Conservation (phyloP, 2,888 invertebrate species). For the Agrilus biguttatus region DNA sequence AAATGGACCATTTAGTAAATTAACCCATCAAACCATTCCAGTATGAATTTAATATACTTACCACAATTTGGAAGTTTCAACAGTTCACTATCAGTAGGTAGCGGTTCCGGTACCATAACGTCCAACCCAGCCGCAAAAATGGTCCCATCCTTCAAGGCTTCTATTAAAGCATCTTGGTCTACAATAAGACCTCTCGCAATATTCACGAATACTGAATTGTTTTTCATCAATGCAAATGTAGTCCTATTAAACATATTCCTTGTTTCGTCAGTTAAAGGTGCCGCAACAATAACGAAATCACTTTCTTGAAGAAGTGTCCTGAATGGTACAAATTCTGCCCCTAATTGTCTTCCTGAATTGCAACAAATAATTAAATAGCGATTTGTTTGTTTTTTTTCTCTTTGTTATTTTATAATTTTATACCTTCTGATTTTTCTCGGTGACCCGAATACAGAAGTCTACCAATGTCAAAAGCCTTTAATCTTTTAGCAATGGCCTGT, state of each 20-base stretch:
- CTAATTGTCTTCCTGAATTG: constrained; percentile 23
- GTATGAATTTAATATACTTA: constrained; percentile 29
- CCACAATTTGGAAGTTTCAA: constrained; percentile 67
- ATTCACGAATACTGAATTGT: constrained; percentile 59
- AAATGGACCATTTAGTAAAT: no score
- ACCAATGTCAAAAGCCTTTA: constrained; percentile 57
- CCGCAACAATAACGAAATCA: constrained; percentile 59
- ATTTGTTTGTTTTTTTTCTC: neutral
- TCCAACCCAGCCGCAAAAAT: constrained; percentile 86
- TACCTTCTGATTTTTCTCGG: constrained; percentile 46
- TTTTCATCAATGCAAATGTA: constrained; percentile 63
- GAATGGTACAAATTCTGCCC: constrained; percentile 34
- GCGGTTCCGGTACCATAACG: constrained; percentile 81
- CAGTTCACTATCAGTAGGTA: constrained; percentile 68
- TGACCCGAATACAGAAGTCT: constrained; percentile 63
- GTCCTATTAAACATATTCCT: constrained; percentile 51
- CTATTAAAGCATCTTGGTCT: constrained; percentile 67
- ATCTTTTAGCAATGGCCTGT: constrained; percentile 53
- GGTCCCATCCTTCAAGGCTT: constrained; percentile 55
- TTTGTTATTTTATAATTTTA: no score
- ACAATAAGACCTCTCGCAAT: constrained; percentile 62
- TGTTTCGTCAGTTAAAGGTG: constrained; percentile 56
- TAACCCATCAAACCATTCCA: no score
- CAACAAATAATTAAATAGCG: neutral
- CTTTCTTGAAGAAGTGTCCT: constrained; percentile 52